Base-by-base conservation (phyloP, 2,888 invertebrate species). In the Graphium colonna region DNA sequence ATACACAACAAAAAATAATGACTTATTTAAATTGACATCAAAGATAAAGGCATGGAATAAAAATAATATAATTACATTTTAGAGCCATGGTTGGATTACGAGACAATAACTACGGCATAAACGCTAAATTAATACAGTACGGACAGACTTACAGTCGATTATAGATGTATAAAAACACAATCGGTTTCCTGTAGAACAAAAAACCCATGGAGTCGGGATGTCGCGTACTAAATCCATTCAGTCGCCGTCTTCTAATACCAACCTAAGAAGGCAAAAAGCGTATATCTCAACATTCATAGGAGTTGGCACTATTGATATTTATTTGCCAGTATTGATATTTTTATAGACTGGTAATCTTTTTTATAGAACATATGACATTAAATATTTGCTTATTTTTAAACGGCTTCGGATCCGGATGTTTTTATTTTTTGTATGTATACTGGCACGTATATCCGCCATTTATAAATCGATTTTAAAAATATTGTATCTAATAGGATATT, bases 101-200 rank as follows among this genome's bases (percentile, higher is more conserved):
- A 31, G 3, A 31, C 10, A 7, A 31, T 31, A 10, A 31, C 10
- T 31, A 9, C 31, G 1, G 8, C 31, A 31, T 31, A 31, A 31
- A 31, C 31, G 31, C 31, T 1, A 31, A 31, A 31, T 31, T 31
- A 31, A 31, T 31, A 5, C 31, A 31, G 31, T 10, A 31, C 31
- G 31, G 8, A 7, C 5, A 7, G 31, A 9, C 31, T 31, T 31
- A 31, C 8, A 31, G 3, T 5, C 3, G 31, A 36, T 36, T 36
- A 36, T 36, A 12, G 36, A 36, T 12, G 2, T 36, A 12, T 21
- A 38, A 36, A 36, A 17, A 12, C 16, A 12, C 36, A n/a, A 21
- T n/a, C 33, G 0, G 44, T 44, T 44, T 44, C 44, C 44, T 45
- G 45, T 36, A 1, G 5, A 12, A 0, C 18, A 36, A 36, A 45